These are phyloP conservation scores for Epiblema foenella DNA, from an alignment of 2,888 invertebrate genomes.

Conservation along the genomic window DNA sequence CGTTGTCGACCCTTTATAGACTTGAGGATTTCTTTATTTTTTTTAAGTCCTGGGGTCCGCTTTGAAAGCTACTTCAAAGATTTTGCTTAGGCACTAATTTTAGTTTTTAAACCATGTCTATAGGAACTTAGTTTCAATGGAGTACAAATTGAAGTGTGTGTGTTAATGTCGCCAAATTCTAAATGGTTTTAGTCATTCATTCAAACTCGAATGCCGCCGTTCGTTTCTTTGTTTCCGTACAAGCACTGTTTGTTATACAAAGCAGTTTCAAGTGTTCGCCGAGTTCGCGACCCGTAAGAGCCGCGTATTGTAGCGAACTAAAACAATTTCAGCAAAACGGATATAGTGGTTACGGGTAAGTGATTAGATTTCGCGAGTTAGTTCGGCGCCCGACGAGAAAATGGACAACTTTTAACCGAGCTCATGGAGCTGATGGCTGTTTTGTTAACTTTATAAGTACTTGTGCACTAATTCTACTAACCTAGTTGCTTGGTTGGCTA, in stretches of 20 bases:
- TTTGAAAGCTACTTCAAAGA: too few species aligned
- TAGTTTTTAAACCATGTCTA: too few species aligned
- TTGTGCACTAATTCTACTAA: constrained; percentile 21
- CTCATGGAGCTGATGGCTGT: constrained; percentile 20
- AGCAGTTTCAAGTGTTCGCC: constrained; percentile 18
- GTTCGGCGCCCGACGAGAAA: constrained; percentile 31
- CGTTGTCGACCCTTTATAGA: too few species aligned
- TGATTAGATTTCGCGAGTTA: constrained; percentile 44
- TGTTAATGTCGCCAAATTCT: neutral
- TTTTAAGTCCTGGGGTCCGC: too few species aligned
- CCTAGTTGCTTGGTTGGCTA: neutral
- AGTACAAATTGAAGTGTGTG: neutral
- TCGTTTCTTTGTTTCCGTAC: constrained; percentile 4
- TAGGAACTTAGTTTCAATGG: neutral
- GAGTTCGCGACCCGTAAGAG: constrained; percentile 25
- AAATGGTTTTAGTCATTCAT: neutral
- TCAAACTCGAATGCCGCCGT: neutral
- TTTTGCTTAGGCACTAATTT: too few species aligned
- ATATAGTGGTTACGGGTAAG: constrained; percentile 44
- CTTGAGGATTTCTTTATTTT: too few species aligned
- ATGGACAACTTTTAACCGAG: constrained; percentile 38
- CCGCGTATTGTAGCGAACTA: constrained; percentile 40
- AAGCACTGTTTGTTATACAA: constrained; percentile 4
- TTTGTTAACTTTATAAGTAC: constrained; percentile 26
- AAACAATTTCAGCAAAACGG: constrained; percentile 45